A percentile compares a stretch with the other conserved stretches of the same genome.
These are phyloP conservation scores for Antheraea assamensis DNA, from an alignment of 2,888 invertebrate species.

Conservation along the genomic window DNA sequence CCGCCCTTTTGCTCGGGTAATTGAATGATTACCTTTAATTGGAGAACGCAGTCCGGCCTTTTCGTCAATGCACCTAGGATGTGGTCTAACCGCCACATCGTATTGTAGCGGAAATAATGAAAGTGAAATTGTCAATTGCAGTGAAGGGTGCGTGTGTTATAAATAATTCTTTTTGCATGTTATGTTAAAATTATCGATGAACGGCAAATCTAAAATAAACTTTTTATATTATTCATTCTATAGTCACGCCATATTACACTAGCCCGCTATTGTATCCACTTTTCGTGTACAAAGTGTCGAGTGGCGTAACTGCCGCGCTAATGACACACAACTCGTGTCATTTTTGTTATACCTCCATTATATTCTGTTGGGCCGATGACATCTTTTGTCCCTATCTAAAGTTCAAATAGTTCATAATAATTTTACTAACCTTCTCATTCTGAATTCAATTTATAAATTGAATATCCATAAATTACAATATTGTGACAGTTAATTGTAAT, in stretches of 20 bases:
- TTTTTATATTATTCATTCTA: background rate
- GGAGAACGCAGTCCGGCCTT: conserved; percentile 45
- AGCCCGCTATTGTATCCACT: background rate
- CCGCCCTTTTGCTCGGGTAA: conserved; percentile 51
- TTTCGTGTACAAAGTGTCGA: background rate
- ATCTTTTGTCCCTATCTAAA: background rate
- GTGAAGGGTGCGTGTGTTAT: conserved; percentile 15
- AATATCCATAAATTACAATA: background rate
- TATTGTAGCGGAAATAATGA: conserved; percentile 15
- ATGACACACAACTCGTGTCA: background rate
- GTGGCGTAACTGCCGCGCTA: background rate
- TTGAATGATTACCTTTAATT: conserved; percentile 71
- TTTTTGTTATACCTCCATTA: background rate
- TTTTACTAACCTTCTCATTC: background rate
- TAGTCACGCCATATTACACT: background rate
- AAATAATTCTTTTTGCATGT: conserved; percentile 1
- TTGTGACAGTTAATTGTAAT: background rate
- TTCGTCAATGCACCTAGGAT: conserved; percentile 53
- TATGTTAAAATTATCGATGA: background rate
- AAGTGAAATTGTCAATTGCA: conserved; percentile 19
- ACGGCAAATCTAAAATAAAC: background rate
- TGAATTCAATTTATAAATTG: background rate
- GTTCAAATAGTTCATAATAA: background rate
- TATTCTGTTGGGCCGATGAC: background rate
- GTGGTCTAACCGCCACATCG: conserved; percentile 57